phyloP scores from a whole-genome alignment of 2,113 vertebrate species.

The Neomonachus schauinslandi region DNA sequence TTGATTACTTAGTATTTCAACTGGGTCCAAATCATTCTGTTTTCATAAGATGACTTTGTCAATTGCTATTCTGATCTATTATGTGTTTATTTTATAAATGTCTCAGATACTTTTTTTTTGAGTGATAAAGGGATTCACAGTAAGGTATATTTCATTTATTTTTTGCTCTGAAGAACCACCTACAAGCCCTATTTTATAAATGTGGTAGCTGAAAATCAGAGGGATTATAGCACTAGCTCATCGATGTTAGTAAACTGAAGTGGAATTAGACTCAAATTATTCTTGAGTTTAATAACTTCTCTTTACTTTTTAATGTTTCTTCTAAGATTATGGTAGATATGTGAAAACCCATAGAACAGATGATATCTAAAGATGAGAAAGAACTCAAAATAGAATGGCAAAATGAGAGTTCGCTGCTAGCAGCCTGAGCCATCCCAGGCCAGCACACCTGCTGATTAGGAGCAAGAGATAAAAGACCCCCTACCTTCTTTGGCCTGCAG shows the following conservation, averaged over 20 bases:
- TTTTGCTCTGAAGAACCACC: not conserved
- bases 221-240: not conserved
- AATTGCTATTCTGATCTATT: not conserved
- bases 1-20: not conserved
- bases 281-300: not conserved
- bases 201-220: not conserved
- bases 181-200: not conserved
- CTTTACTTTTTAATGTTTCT: not conserved
- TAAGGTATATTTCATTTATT: not conserved
- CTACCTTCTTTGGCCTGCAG: not conserved
- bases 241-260: not conserved
- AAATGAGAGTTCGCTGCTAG: not conserved
- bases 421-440: not conserved
- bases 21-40: not conserved
- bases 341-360: not conserved
- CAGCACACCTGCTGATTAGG: not conserved
- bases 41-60: not conserved
- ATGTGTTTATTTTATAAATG: not conserved
- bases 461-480: not conserved
- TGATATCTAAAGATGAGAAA: not conserved
- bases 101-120: not conserved
- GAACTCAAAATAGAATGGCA: not conserved
- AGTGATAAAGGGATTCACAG: not conserved
- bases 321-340: not conserved
- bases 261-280: not conserved